Conservation (phyloP, 1,140 invertebrate species). For the Hestina assimilis region DNA sequence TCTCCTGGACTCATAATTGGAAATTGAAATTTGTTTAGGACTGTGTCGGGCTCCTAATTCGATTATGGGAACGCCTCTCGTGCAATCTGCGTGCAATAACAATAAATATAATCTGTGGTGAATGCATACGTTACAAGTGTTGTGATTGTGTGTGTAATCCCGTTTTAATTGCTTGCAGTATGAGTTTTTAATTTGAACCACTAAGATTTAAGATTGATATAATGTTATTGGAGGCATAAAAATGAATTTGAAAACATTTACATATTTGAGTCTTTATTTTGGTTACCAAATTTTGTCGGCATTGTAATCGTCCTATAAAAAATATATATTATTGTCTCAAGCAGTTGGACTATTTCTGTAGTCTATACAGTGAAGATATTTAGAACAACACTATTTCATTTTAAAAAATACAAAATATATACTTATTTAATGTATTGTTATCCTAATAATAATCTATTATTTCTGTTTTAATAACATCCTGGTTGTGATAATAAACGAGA, state of each 20-base stretch:
- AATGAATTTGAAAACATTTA: too few relatives aligned
- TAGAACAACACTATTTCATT: too few relatives aligned
- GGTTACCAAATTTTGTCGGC: too few relatives aligned
- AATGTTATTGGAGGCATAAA: too few relatives aligned
- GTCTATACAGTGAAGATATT: too few relatives aligned
- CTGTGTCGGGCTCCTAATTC: constrained; percentile 63
- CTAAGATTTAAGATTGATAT: too few relatives aligned
- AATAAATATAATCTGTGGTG: constrained; percentile 57
- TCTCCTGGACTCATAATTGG: constrained; percentile 64
- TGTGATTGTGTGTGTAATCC: constrained; percentile 12
- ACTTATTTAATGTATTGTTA: too few relatives aligned
- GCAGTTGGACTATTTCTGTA: too few relatives aligned
- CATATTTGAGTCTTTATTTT: too few relatives aligned
- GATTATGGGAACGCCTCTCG: constrained; percentile 55
- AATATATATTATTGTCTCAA: too few relatives aligned
- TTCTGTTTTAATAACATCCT: neutral
- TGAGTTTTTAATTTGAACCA: constrained; percentile 12
- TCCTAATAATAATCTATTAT: neutral
- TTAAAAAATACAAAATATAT: too few relatives aligned
- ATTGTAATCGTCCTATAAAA: too few relatives aligned
- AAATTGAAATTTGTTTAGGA: constrained; percentile 77
- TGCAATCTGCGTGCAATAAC: constrained; percentile 62
- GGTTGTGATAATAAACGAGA: constrained; percentile 9
- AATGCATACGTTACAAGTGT: constrained; percentile 17
- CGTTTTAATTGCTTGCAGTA: constrained; percentile 18